These are phyloP conservation scores for Rousettus madagascariensis DNA, from an alignment of 2,797 vertebrate genomes.

Conservation along the genomic window DNA sequence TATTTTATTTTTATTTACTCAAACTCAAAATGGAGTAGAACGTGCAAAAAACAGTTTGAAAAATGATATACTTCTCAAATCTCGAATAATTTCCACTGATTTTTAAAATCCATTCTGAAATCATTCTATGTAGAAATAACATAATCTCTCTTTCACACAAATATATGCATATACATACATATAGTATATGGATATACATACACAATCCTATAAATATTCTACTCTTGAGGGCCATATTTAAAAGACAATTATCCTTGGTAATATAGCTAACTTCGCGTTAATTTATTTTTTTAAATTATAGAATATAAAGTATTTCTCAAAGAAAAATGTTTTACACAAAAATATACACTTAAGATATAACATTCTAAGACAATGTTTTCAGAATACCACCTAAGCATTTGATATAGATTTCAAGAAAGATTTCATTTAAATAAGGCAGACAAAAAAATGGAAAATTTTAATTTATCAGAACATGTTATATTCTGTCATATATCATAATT, in stretches of 20 bases:
- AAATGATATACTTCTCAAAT: not conserved
- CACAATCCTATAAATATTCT: not conserved
- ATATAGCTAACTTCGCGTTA: not conserved
- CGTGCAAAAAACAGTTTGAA: not conserved
- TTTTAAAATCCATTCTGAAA: constrained; percentile 43
- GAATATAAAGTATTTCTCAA: constrained; percentile 40
- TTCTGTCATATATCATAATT: not conserved
- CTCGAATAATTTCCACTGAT: not conserved
- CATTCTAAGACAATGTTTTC: not conserved
- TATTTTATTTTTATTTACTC: not conserved
- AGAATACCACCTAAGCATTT: constrained; percentile 34
- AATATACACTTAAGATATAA: not conserved
- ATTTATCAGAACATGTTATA: not conserved
- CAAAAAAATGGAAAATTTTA: constrained; percentile 1
- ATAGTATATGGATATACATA: not conserved
- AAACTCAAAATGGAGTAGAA: constrained; percentile 24
- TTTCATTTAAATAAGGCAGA: constrained; percentile 42
- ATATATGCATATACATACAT: not conserved
- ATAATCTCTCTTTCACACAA: not conserved
- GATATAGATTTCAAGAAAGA: constrained; percentile 19
- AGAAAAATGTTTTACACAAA: constrained; percentile 30
- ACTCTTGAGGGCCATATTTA: not conserved
- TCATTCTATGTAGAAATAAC: not conserved
- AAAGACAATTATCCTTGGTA: not conserved
- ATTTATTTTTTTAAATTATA: constrained; percentile 27